Percentiles rank a stretch among this genome's conserved stretches.
Evolutionary conservation across 2,113 vertebrate genomes (phyloP).

Genomic region (Sigmodon hispidus): DNA sequence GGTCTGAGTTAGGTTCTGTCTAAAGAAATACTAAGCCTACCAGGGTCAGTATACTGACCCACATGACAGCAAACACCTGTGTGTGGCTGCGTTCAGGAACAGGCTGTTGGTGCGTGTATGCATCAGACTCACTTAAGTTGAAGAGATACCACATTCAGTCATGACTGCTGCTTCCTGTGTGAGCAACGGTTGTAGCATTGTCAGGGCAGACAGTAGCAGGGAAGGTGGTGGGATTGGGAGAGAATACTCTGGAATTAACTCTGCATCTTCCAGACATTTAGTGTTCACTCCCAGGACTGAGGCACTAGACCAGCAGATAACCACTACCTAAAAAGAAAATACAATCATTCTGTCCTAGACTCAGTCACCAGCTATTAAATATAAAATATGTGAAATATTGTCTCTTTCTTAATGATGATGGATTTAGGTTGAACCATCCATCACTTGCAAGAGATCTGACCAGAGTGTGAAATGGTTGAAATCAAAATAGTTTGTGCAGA

Average conservation of each 20-base stretch:
- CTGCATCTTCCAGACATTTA: neutral
- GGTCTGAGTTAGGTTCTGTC: too few species aligned
- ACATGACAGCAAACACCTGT: neutral
- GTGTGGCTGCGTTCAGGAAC: neutral
- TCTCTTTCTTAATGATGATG: slow-evolving; percentile 33
- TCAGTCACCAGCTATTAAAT: slow-evolving; percentile 1
- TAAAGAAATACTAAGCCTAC: neutral
- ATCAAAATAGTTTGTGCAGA: neutral
- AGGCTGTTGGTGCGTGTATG: neutral
- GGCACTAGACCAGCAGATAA: neutral
- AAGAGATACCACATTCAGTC: neutral
- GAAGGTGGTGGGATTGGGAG: neutral
- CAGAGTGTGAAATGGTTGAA: neutral
- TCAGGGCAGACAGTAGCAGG: neutral
- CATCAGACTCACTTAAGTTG: neutral
- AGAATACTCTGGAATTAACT: neutral
- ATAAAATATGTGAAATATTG: too few species aligned
- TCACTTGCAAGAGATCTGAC: neutral
- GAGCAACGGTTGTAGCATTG: neutral
- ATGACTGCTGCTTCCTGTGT: neutral
- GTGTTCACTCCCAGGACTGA: neutral
- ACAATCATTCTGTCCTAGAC: neutral
- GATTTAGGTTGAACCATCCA: neutral
- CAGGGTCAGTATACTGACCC: neutral
- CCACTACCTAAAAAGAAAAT: neutral